Evolutionary conservation across 2,797 vertebrate species (phyloP), one percentile per base, ranked within the genome.

Genomic region (Neosilurus mollespiculum): DNA sequence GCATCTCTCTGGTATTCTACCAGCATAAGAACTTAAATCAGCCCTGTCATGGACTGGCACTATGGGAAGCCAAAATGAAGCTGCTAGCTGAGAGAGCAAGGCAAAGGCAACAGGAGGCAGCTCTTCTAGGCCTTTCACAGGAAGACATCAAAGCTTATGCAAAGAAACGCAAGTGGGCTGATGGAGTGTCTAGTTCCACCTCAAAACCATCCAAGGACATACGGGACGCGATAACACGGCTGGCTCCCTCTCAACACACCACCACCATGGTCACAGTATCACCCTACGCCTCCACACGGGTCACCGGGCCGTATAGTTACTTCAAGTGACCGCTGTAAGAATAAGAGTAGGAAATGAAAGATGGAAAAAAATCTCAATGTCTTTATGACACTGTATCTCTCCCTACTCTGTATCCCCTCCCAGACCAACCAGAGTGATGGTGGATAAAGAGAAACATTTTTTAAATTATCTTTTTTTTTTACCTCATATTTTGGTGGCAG

Each of bases 21-120:
- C 98, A 99, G 96, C 98, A 99, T 95, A 99, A 99, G 94, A 99
- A 99, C 95, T 95, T 99, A 90, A 99, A 98, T 93, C 97, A 99
- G 92, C 97, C 98, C 88, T 94, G 95, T 88, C 98, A 99, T 0
- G 98, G 98, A 89, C 93, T 98, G 91, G 97, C 96, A 77, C 93
- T 99, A 53, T 99, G 98, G 98, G 98, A 99, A 92, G 96, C 97
- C 90, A 99, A 99, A 94, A 96, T 99, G 97, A 99, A 99, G 93
- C 93, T 97, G 89, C 90, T 99, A 92, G 98, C 97, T 0, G 98
- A 99, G 90, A 92, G 97, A 86, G 96, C 98, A 0, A 91, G 96
- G 34, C 94, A 95, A 16, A 93, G 96, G 90, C 97, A 98, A 86
- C 97, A 98, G 92, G 97, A 99, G 90, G 98, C 97, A 0, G 97